Conservation (phyloP, 2,797 vertebrate species). For the Lepidocolaptes lacrymiger region DNA sequence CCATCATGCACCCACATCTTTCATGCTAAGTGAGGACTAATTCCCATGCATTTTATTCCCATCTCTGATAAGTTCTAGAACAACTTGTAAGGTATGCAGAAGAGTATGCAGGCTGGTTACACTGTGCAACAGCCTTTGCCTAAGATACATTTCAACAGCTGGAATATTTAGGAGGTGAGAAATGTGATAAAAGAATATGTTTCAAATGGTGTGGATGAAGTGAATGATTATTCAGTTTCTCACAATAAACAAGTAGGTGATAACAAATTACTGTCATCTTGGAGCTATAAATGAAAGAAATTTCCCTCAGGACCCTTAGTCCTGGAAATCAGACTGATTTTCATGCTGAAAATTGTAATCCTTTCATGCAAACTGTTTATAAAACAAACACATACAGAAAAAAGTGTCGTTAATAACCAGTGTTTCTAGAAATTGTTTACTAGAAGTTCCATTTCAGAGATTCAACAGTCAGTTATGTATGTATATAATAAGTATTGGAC, state of each 20-base stretch:
- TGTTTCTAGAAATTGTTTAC: not conserved
- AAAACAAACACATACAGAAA: not conserved
- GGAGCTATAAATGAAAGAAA: not conserved
- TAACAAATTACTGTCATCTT: not conserved
- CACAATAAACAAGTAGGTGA: not conserved
- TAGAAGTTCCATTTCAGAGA: not conserved
- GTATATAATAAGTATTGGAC: not conserved
- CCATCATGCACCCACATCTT: not conserved
- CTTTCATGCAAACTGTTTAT: not conserved
- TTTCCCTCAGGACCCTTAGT: not conserved
- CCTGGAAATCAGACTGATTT: not conserved
- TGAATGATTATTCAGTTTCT: not conserved
- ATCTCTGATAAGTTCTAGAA: not conserved
- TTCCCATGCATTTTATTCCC: not conserved
- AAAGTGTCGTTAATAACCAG: not conserved
- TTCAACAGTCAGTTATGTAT: not conserved
- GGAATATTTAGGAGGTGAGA: not conserved
- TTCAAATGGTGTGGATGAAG: not conserved
- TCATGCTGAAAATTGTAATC: not conserved
- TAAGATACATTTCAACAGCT: not conserved
- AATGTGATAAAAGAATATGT: not conserved
- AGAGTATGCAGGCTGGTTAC: not conserved
- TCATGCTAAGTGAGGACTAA: not conserved
- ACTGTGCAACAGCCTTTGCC: not conserved
- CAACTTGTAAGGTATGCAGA: not conserved